Evolutionary conservation across 1,140 invertebrate species (phyloP).

Genomic region (Rhynchophorus ferrugineus): DNA sequence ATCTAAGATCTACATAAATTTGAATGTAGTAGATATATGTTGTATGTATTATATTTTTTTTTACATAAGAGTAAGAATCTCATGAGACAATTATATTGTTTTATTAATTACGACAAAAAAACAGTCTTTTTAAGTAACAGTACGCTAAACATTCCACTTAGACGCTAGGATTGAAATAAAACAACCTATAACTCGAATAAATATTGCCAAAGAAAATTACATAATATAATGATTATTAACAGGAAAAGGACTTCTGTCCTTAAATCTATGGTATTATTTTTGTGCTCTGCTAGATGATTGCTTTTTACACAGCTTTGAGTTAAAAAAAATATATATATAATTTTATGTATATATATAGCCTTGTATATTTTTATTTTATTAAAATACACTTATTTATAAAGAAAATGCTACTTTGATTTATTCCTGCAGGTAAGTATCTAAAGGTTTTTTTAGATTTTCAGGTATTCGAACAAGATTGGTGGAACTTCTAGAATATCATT

Average conservation of each 20-base stretch:
- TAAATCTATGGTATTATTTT: conserved; percentile 4
- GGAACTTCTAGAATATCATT: too few relatives aligned
- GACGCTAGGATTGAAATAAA: not conserved
- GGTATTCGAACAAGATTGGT: not conserved
- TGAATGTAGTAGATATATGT: too few relatives aligned
- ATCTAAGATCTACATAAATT: too few relatives aligned
- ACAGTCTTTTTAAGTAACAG: not conserved
- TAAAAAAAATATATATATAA: not conserved
- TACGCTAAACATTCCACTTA: not conserved
- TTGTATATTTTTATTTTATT: conserved; percentile 9
- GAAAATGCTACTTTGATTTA: not conserved
- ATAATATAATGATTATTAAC: not conserved
- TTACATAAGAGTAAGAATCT: too few relatives aligned
- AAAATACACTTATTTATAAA: conserved; percentile 3
- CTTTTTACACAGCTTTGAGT: conserved; percentile 1
- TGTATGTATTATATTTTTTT: too few relatives aligned
- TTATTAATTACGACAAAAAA: too few relatives aligned
- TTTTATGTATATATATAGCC: conserved; percentile 1
- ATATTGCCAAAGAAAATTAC: conserved; percentile 4
- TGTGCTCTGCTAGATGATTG: not conserved
- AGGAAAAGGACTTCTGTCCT: not conserved
- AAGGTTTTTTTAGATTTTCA: not conserved
- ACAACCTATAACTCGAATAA: not conserved
- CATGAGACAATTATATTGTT: too few relatives aligned
- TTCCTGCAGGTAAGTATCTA: not conserved